Conservation (phyloP, 2,888 invertebrate genomes). For the Ochropacha duplaris region DNA sequence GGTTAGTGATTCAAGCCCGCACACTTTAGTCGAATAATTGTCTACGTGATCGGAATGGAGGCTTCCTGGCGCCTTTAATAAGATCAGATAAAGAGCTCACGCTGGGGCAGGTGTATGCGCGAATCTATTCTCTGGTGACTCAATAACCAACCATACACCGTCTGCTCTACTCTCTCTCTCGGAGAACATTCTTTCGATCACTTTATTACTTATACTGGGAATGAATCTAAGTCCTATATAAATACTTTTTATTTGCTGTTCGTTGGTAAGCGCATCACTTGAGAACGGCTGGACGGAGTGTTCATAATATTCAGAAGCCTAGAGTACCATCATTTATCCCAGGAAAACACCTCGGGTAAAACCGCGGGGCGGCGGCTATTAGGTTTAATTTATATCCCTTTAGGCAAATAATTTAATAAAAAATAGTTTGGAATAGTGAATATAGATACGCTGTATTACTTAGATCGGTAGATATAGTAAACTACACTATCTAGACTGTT, state of each 20-base stretch:
- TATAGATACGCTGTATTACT: not conserved
- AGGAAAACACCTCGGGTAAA: too few species aligned
- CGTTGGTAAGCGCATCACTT: too few species aligned
- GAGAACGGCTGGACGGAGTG: too few species aligned
- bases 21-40: slow-evolving; percentile 82
- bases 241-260: too few species aligned
- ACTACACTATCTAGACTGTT: not conserved
- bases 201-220: not conserved
- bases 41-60: slow-evolving; percentile 80
- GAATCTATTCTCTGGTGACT: slow-evolving; percentile 31
- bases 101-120: slow-evolving; percentile 49
- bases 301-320: too few species aligned
- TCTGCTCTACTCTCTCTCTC: not conserved
- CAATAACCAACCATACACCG: slow-evolving; percentile 2
- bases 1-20: slow-evolving; percentile 81
- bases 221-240: too few species aligned
- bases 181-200: not conserved
- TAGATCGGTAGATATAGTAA: not conserved
- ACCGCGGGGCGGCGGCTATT: too few species aligned
- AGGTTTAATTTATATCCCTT: not conserved
- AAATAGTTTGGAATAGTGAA: too few species aligned
- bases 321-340: too few species aligned
- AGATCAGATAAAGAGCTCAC: slow-evolving; percentile 73
- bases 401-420: not conserved
- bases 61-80: slow-evolving; percentile 72